Base-by-base conservation (phyloP, 1,140 invertebrate species). In the Drosophila erecta region DNA sequence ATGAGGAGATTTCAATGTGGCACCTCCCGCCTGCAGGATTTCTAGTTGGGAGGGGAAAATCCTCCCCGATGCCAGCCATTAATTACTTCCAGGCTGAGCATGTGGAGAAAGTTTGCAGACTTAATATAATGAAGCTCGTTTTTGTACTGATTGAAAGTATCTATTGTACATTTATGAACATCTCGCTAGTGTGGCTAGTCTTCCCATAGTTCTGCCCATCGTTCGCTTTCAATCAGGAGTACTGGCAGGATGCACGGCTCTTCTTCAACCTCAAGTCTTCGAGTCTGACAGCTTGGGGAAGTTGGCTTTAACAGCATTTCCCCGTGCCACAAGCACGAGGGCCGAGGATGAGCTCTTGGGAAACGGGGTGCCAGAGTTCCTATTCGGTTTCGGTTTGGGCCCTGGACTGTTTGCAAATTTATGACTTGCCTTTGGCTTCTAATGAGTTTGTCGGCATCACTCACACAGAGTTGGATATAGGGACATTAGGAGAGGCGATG, bases 391-490 rank as follows among this genome's bases (percentile, higher is more conserved):
- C 61, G 27, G 46, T 60, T 55, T 72, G 38, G 50, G 64, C 56
- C 62, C 41, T 44, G 74, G 49, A 78, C 83, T 87, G 78, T 66
- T 81, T 81, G 76, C 44, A 83, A 87, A 87, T 87, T 87, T 87
- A 87, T 87, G 84, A 71, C 79, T 89, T 79, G 83, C 76, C 79
- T 70, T 70, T 61, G 81, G 84, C 83, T 83, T 79, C 83, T 87
- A 87, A 87, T 87, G 83, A 87, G 84, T 87, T 87, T 89, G 83
- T 87, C 83, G 84, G 83, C 83, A 83, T 83, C 84, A 74, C 75
- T 89, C 71, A 83, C 71, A 83, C 83, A 60, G 61, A 69, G 58
- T 49, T 53, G 64, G 54, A 60, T 44, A 49, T 41, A 41, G 51
- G 56, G 60, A 20, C 33, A n/a, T 8, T 50, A 22, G 46, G 49